Conservation (phyloP, 2,797 vertebrate genomes). For the Tokudaia tokunoshimensis region DNA sequence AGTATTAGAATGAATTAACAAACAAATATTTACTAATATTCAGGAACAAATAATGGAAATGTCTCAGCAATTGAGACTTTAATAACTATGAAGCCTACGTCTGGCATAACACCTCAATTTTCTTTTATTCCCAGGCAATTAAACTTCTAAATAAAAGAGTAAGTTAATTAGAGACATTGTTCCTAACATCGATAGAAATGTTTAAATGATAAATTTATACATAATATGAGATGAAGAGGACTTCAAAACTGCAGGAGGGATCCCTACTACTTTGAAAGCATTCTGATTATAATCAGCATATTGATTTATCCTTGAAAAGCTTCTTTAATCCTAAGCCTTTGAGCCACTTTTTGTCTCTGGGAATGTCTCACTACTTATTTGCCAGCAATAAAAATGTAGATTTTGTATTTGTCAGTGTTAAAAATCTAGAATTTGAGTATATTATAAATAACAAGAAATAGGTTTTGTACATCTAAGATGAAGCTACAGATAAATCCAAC, state of each 20-base stretch:
- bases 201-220: not conserved
- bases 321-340: not conserved
- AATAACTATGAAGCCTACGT: not conserved
- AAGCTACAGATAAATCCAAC: not conserved
- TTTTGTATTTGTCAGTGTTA: not conserved
- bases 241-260: not conserved
- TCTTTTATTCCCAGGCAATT: not conserved
- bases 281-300: not conserved
- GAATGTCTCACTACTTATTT: not conserved
- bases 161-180: not conserved
- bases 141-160: slow-evolving; percentile 10
- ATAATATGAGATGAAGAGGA: not conserved
- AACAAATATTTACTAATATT: not conserved
- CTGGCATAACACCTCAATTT: not conserved
- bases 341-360: not conserved
- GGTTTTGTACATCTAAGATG: not conserved
- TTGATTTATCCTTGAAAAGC: not conserved
- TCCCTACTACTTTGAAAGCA: not conserved
- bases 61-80: not conserved
- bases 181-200: not conserved
- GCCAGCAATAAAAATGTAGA: not conserved
- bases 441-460: not conserved
- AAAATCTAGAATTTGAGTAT: not conserved
- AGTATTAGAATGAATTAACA: not conserved
- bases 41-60: not conserved